A percentile compares a stretch with the other conserved stretches of the same genome.
phyloP scores from a whole-genome alignment of 2,797 vertebrate genomes.

The Pantherophis vulpinus region DNA sequence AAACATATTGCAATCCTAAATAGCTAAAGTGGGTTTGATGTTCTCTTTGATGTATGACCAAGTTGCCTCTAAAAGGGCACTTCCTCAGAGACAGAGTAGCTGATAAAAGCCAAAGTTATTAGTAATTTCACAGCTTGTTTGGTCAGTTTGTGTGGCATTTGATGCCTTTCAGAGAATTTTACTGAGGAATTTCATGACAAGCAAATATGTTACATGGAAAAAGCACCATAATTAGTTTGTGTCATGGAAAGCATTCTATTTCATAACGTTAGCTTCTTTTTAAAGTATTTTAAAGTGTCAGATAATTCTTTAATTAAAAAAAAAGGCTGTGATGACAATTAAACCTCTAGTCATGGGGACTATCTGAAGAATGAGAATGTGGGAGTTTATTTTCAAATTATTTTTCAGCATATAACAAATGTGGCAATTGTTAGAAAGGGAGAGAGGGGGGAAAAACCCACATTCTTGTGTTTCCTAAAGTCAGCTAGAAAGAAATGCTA shows the following conservation, averaged over 20 bases:
- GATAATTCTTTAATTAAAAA: slow-evolving; percentile 3
- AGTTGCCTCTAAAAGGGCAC: not conserved
- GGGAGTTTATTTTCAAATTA: not conserved
- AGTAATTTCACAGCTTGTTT: slow-evolving; percentile 47
- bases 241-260: slow-evolving; percentile 43
- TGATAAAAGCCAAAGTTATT: slow-evolving; percentile 28
- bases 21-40: not conserved
- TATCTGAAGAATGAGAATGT: not conserved
- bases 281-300: slow-evolving; percentile 27
- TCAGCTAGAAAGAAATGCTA: not conserved
- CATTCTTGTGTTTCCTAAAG: not conserved
- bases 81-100: slow-evolving; percentile 18
- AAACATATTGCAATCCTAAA: not conserved
- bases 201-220: slow-evolving; percentile 48
- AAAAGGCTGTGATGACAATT: not conserved
- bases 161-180: slow-evolving; percentile 38
- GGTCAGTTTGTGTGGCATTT: slow-evolving; percentile 24
- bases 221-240: slow-evolving; percentile 51
- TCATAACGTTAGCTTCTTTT: slow-evolving; percentile 33
- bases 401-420: not conserved
- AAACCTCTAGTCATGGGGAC: not conserved
- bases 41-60: not conserved
- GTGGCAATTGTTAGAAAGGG: not conserved
- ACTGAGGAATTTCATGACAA: slow-evolving; percentile 47
- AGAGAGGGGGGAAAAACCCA: not conserved